Evolutionary conservation across 2,888 invertebrate species (phyloP).

Genomic region (Athrips mouffetella): DNA sequence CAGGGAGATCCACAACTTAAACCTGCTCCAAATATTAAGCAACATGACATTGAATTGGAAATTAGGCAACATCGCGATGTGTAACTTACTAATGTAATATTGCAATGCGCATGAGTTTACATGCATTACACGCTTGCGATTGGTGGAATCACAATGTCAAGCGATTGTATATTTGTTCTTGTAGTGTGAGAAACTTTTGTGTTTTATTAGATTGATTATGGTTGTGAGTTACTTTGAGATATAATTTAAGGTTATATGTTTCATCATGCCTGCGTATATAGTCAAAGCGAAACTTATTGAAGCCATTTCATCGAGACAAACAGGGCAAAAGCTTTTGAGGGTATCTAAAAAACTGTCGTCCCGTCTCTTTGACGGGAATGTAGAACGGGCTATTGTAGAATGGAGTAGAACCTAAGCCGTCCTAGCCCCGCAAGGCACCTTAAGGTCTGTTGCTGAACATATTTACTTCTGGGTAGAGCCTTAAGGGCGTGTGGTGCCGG

Average conservation of each 20-base stretch:
- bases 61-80: conserved; percentile 39
- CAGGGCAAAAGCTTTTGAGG: too few species aligned
- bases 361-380: too few species aligned
- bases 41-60: conserved; percentile 58
- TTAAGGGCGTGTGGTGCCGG: too few species aligned
- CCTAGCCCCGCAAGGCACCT: too few species aligned
- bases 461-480: too few species aligned
- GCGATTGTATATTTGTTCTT: not conserved
- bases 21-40: conserved; percentile 26
- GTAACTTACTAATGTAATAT: not conserved
- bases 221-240: not conserved
- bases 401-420: too few species aligned
- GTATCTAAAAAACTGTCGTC: too few species aligned
- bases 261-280: too few species aligned
- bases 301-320: too few species aligned
- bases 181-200: not conserved
- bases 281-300: too few species aligned
- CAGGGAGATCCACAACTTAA: not conserved
- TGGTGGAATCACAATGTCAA: not conserved
- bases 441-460: too few species aligned
- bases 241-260: not conserved
- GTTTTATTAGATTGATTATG: not conserved
- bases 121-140: not conserved
- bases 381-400: too few species aligned
- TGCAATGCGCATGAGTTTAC: not conserved